Evolutionary conservation across 1,140 invertebrate genomes (phyloP), one percentile per base, ranked within the genome.

Genomic region (Leptopilina boulardi): DNA sequence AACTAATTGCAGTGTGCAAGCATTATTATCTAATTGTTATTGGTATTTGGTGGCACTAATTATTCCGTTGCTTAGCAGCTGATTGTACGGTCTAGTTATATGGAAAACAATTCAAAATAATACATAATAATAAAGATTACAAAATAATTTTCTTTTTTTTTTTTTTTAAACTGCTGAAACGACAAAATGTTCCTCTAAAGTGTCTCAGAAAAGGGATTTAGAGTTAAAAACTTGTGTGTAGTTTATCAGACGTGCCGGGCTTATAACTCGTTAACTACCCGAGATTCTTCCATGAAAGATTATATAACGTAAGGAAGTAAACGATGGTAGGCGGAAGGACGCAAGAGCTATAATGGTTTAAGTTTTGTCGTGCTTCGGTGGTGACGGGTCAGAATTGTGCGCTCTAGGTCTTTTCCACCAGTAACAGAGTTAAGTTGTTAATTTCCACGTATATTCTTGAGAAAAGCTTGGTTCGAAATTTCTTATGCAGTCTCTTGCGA

Each of bases 341-440:
- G 21, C 59, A 23, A 75, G 34, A 47, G 19, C 34, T 21, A 44
- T 74, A 78, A 78, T 75, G 70, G 59, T 13, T 71, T 70, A 78
- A 78, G 80, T 81, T 81, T 77, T 54, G 13, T 44, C 70, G 59
- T 66, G 59, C 26, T 66, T 30, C 15, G 59, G 15, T n/a, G 26
- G 15, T 34, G 23, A 11, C 26, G 19, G 56, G 59, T 66, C 13
- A 23, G 59, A 34, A 76, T 82, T 78, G 71, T 75, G 41, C 41
- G 41, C 41, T 34, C 75, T 44, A 71, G 74, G 79, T 85, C 80
- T 83, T 80, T 85, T 81, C 80, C 41, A 73, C 71, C 8, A 59
- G 30, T 81, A 81, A 81, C 70, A 47, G 41, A 81, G 80, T 81
- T 77, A 81, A 81, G 75, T 77, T 74, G 75, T 82, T 84, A 80